Evolutionary conservation across 2,113 vertebrate species (phyloP).

Genomic region (Ictalurus furcatus): DNA sequence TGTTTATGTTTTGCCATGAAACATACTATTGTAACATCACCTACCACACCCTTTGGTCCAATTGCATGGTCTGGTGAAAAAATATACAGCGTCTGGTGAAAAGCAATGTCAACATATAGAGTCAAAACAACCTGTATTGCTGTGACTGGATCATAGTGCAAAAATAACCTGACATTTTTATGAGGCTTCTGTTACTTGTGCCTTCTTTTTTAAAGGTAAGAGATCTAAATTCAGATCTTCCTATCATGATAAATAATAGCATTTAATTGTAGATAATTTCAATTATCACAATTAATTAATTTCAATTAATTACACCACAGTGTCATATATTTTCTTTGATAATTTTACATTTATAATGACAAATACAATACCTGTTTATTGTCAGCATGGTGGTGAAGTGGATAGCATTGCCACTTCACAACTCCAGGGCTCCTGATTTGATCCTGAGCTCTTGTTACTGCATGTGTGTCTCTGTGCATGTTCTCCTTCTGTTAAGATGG

Average conservation of each 20-base stretch:
- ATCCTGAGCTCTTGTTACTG: neutral
- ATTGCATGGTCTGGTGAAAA: neutral
- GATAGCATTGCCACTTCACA: neutral
- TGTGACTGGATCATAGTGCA: slow-evolving; percentile 14
- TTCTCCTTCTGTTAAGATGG: neutral
- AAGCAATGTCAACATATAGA: slow-evolving; percentile 24
- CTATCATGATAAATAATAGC: neutral
- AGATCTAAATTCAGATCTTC: neutral
- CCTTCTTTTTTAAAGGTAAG: neutral
- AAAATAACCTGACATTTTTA: slow-evolving; percentile 16
- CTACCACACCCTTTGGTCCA: slow-evolving; percentile 18
- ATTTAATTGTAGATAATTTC: neutral
- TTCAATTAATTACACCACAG: no score
- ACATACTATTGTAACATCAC: slow-evolving; percentile 19
- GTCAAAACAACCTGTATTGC: slow-evolving; percentile 25
- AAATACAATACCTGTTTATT: neutral
- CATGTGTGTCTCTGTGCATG: neutral
- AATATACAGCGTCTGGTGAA: neutral
- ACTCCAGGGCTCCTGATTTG: neutral
- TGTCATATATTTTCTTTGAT: neutral
- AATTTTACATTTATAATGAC: neutral
- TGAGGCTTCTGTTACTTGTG: neutral
- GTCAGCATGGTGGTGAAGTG: neutral
- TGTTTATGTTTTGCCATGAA: slow-evolving; percentile 34
- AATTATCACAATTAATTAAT: no score